These are phyloP conservation scores for Plecotus auritus DNA, from an alignment of 2,113 vertebrate species.

Conservation along the genomic window DNA sequence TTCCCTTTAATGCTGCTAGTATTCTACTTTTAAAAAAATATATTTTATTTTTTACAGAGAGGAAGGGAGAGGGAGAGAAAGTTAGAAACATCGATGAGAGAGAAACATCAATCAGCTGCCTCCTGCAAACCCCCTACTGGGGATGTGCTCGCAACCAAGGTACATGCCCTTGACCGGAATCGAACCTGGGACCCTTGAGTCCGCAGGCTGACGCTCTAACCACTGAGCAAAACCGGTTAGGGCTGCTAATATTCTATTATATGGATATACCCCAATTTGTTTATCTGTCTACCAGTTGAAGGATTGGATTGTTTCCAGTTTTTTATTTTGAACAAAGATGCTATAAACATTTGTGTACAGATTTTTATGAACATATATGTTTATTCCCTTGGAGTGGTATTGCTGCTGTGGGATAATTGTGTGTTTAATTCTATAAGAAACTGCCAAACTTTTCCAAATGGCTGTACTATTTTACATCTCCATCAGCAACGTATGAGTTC, in stretches of 20 bases:
- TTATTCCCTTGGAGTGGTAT: neutral
- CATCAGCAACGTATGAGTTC: neutral
- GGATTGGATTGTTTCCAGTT: neutral
- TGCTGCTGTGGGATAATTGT: neutral
- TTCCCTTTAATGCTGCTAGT: neutral
- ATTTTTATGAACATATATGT: neutral
- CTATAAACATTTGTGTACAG: neutral
- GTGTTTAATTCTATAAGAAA: constrained; percentile 4
- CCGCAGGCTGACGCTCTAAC: no score
- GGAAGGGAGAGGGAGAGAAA: no score
- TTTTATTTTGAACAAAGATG: neutral
- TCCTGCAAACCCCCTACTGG: no score
- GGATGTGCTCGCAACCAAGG: no score
- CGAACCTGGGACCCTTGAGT: no score
- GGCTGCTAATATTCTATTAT: neutral
- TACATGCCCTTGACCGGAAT: no score
- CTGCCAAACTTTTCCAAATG: neutral
- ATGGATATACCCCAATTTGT: neutral
- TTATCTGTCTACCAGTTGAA: neutral
- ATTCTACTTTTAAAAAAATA: no score
- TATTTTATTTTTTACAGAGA: no score
- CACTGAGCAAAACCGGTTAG: no score
- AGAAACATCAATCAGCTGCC: no score
- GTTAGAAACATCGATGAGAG: no score
- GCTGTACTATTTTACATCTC: neutral